phyloP scores from a whole-genome alignment of 92 coral and sea anemone genomes.

The Siderastrea radians region DNA sequence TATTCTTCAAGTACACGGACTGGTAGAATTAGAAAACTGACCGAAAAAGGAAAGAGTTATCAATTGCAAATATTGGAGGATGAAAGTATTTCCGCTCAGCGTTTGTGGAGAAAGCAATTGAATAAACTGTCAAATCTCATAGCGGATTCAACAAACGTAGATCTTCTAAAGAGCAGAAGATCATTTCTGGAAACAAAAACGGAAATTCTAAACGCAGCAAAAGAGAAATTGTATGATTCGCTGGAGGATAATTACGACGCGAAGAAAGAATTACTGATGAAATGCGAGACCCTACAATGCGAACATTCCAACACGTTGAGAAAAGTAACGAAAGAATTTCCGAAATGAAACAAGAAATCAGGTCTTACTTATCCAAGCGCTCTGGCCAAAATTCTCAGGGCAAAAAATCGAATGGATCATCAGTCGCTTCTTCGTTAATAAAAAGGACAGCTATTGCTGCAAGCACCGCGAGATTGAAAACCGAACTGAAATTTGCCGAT shows the following conservation, averaged over 20 bases:
- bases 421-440: constrained; percentile 13
- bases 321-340: constrained; percentile 23
- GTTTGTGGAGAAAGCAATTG: constrained; percentile 26
- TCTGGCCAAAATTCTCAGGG: constrained; percentile 13
- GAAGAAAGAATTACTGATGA: constrained; percentile 13
- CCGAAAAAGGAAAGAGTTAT: constrained; percentile 29
- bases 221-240: constrained; percentile 13
- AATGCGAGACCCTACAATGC: constrained; percentile 25
- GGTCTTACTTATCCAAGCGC: constrained; percentile 4
- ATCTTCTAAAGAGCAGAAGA: constrained; percentile 30
- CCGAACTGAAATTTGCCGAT: constrained; percentile 37
- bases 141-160: constrained; percentile 16
- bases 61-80: constrained; percentile 20
- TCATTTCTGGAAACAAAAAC: constrained; percentile 32
- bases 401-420: constrained; percentile 4
- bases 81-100: constrained; percentile 34
- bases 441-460: constrained; percentile 30
- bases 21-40: constrained; percentile 9
- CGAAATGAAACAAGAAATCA: constrained; percentile 19
- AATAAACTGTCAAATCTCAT: constrained; percentile 23
- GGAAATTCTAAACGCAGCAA: constrained; percentile 52
- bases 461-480: constrained; percentile 27
- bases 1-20: constrained; percentile 1
- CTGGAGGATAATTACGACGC: constrained; percentile 21
- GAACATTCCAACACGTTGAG: constrained; percentile 40